A percentile compares a stretch with the other conserved stretches of the same genome.
Conservation (phyloP, 2,113 vertebrate species). For the Trogon surrucura region DNA sequence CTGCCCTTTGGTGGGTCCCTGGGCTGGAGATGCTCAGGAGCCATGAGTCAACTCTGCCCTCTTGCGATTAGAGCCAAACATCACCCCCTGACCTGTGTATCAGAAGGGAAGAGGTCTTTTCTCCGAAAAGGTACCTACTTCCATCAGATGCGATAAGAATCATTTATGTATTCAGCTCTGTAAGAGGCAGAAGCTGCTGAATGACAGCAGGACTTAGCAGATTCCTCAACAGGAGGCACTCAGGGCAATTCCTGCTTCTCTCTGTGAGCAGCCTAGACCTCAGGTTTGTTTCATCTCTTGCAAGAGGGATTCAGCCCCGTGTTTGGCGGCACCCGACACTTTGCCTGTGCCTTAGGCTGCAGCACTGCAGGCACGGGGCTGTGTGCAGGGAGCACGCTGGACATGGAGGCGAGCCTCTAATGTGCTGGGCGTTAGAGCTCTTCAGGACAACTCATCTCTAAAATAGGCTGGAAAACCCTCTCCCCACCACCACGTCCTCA, state of each 20-base stretch:
- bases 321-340: not conserved
- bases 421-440: fast-evolving
- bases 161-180: not conserved
- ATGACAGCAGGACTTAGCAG: fast-evolving
- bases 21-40: not conserved
- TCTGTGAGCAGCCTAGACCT: not conserved
- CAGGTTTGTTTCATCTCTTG: not conserved
- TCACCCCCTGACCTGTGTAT: not conserved
- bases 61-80: conserved; percentile 16
- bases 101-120: not conserved
- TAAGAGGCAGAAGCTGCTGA: not conserved
- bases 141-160: not conserved
- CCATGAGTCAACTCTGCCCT: conserved; percentile 45
- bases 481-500: fast-evolving
- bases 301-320: not conserved
- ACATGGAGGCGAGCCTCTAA: not conserved
- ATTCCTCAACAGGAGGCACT: not conserved
- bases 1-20: not conserved
- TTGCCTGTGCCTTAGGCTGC: not conserved
- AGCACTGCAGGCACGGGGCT: not conserved
- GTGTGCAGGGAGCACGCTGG: fast-evolving
- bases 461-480: not conserved
- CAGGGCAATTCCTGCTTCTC: not conserved
- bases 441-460: not conserved
- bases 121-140: not conserved